A percentile compares a stretch with the other conserved stretches of the same genome.
Conservation (phyloP, 1,140 invertebrate genomes). For the Lordiphosa clarofinis region DNA sequence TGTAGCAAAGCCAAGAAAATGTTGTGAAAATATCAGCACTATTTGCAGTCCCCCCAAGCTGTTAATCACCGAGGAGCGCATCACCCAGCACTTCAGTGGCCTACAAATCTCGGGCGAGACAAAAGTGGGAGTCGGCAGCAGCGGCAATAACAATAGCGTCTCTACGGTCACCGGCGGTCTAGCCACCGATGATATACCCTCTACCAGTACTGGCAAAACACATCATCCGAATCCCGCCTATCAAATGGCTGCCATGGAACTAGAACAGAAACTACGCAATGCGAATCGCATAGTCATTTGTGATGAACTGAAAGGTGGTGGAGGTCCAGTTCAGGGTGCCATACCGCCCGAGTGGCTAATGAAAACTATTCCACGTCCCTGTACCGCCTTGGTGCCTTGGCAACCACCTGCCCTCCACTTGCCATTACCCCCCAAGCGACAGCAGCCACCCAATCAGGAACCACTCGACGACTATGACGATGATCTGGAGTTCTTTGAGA, state of each 20-base stretch:
- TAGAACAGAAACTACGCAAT: constrained; percentile 81
- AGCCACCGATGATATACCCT: constrained; percentile 64
- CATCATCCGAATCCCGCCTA: constrained; percentile 67
- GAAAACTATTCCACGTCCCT: constrained; percentile 83
- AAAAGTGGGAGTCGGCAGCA: constrained; percentile 53
- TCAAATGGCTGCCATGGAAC: constrained; percentile 71
- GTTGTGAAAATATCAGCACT: neutral
- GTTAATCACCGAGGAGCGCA: constrained; percentile 89
- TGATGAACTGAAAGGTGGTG: constrained; percentile 84
- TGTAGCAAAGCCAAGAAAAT: neutral
- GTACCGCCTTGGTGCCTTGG: constrained; percentile 89
- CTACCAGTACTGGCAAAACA: constrained; percentile 61
- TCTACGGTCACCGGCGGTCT: constrained; percentile 47
- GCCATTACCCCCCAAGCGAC: constrained; percentile 60
- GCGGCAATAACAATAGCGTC: constrained; percentile 62
- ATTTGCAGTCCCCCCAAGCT: constrained; percentile 84
- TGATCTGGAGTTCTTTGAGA: constrained; percentile 66
- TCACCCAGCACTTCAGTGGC: constrained; percentile 87
- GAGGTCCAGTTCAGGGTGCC: constrained; percentile 80
- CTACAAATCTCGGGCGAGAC: constrained; percentile 84
- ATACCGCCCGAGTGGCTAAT: constrained; percentile 66
- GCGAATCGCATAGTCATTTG: constrained; percentile 83
- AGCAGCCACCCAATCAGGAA: constrained; percentile 19
- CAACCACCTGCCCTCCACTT: constrained; percentile 85
- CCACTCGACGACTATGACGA: constrained; percentile 69